These are phyloP conservation scores for Drosophila barbarae DNA, from an alignment of 2,888 invertebrate species.

Conservation along the genomic window DNA sequence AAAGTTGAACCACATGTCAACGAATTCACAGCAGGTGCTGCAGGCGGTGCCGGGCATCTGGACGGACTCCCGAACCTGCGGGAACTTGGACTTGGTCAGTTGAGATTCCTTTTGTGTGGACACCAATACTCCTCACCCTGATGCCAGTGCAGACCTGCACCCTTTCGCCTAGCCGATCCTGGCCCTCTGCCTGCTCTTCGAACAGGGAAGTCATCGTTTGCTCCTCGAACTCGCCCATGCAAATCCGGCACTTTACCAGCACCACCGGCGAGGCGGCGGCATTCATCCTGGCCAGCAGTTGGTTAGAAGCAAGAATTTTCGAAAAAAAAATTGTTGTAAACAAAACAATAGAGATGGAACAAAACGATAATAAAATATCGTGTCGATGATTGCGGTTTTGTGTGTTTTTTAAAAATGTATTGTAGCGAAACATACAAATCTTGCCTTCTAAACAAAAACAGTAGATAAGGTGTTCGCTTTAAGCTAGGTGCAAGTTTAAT, in stretches of 20 bases:
- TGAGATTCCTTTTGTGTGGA: accelerated
- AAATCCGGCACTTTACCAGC: slow-evolving; percentile 59
- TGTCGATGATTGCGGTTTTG: too few relatives aligned
- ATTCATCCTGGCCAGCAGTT: slow-evolving; percentile 19
- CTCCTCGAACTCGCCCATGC: slow-evolving; percentile 60
- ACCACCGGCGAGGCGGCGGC: not conserved
- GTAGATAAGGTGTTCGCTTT: too few relatives aligned
- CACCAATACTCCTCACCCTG: slow-evolving; percentile 45
- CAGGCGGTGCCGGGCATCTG: slow-evolving; percentile 70
- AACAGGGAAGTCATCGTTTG: slow-evolving; percentile 56
- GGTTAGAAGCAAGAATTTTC: not conserved
- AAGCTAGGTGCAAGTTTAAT: too few relatives aligned
- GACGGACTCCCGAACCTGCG: slow-evolving; percentile 41
- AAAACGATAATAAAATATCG: too few relatives aligned
- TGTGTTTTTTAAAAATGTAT: too few relatives aligned
- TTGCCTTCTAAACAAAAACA: too few relatives aligned
- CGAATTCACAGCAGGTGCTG: slow-evolving; percentile 68
- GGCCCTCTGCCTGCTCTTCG: not conserved
- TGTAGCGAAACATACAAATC: too few relatives aligned
- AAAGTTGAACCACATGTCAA: slow-evolving; percentile 74
- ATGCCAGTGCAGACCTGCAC: slow-evolving; percentile 73
- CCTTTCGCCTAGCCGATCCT: slow-evolving; percentile 36
- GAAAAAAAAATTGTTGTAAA: slow-evolving; percentile 8
- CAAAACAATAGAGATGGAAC: slow-evolving; percentile 9
- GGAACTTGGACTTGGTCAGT: not conserved